phyloP scores from a whole-genome alignment of 1,140 invertebrate genomes.

The Brachionus plicatilis region DNA sequence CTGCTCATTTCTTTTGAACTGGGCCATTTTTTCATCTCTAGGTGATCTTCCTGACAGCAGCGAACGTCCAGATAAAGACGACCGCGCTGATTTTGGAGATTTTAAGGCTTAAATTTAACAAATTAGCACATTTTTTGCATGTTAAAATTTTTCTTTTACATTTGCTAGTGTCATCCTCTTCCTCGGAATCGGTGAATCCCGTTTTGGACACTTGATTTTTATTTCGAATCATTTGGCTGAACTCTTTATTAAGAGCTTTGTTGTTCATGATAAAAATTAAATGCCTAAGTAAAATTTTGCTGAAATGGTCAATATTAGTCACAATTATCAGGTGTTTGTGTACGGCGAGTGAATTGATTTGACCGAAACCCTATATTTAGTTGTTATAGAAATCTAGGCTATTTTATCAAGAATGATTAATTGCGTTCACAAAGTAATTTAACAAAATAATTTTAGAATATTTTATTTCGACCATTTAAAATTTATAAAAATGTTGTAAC shows the following conservation, averaged over 20 bases:
- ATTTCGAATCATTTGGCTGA: neutral
- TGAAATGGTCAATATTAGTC: neutral
- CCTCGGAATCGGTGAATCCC: constrained; percentile 16
- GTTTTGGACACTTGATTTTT: neutral
- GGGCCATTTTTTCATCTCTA: neutral
- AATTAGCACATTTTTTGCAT: too few species aligned
- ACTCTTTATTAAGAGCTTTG: constrained; percentile 16
- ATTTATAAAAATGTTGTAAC: neutral
- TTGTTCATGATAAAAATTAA: constrained; percentile 2
- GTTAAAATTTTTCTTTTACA: neutral
- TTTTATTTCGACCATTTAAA: neutral
- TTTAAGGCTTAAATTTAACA: neutral
- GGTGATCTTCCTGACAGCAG: neutral
- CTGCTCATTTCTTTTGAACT: neutral
- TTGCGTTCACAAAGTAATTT: neutral
- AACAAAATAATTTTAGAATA: neutral
- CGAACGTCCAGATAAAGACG: neutral
- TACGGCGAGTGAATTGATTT: neutral
- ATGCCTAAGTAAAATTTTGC: neutral
- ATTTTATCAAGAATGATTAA: neutral
- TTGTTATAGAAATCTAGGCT: neutral
- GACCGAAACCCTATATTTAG: neutral
- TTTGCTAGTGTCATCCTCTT: constrained; percentile 2
- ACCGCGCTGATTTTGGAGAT: constrained; percentile 23
- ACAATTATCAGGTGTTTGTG: neutral